Evolutionary conservation across 2,888 invertebrate genomes (phyloP).

Genomic region (Lumbricus terrestris): DNA sequence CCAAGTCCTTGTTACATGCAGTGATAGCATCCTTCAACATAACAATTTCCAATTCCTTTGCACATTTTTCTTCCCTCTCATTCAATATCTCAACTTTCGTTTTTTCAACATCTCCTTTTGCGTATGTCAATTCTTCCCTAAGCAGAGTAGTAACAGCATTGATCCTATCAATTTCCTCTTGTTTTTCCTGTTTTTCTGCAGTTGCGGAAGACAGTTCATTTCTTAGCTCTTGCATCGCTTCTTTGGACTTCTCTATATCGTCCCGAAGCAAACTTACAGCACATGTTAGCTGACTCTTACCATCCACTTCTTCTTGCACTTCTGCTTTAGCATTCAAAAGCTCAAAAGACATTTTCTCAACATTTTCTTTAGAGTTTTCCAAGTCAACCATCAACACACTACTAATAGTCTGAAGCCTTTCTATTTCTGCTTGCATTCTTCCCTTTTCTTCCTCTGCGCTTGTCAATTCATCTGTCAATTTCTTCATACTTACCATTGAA

Average conservation of each 20-base stretch:
- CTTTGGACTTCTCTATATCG: conserved; percentile 8
- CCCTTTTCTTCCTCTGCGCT: neutral
- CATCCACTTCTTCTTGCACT: neutral
- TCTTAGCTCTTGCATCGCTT: neutral
- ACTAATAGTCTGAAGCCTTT: neutral
- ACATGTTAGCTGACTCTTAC: neutral
- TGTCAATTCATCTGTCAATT: neutral
- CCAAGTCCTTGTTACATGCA: neutral
- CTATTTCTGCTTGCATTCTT: neutral
- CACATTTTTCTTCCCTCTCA: neutral
- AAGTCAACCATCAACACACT: neutral
- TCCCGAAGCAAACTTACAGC: neutral
- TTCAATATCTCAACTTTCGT: neutral
- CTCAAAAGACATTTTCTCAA: neutral
- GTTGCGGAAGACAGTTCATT: neutral
- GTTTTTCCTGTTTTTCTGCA: conserved; percentile 14
- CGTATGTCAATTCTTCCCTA: neutral
- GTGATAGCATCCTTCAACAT: neutral
- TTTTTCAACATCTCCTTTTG: neutral
- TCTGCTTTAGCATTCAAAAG: neutral
- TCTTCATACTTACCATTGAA: neutral
- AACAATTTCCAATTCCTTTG: neutral
- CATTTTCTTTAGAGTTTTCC: neutral
- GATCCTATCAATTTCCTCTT: neutral
- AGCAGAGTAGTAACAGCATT: neutral